Evolutionary conservation across 2,888 invertebrate species (phyloP), one percentile per base, ranked within the genome.

Genomic region (Drosophila acutilabella): DNA sequence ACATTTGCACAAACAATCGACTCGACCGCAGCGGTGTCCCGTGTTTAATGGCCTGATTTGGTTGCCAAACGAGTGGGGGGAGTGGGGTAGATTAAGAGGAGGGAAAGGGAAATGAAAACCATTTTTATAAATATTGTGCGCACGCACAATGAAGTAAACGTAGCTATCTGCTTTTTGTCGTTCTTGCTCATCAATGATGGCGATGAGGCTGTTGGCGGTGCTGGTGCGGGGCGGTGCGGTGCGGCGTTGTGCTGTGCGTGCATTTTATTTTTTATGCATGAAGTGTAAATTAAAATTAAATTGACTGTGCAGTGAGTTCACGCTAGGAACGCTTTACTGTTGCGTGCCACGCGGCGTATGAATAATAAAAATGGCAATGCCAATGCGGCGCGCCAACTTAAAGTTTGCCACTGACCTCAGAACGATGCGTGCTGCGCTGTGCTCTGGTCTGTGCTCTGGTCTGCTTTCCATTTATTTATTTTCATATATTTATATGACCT

Each of bases 241-340:
- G 47, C 20, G 13, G 36, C 45, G 13, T 2, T 4, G 44, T 41
- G 54, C 54, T 51, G 51, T 59, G 72, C 48, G 60, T 71, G 79
- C 62, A 79, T 71, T 71, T 80, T 66, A 81, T 83, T 81, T 72
- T 84, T 81, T 87, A 85, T 85, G 80, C 74, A 83, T 85, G 75
- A 71, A 71, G 73, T 78, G 75, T 59, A 85, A 88, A 84, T 88
- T 80, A 80, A 88, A 85, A 80, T 85, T 84, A 85, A 83, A 88
- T 84, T 82, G 83, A 78, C 65, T 84, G 83, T 65, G 70, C 66
- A 52, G 30, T 30, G 57, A 56, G 61, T 53, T 38, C 41, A 48
- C 62, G 59, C 62, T 58, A 78, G 76, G 56, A 45, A 6, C 47
- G 45, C 41, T 60, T 40, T 52, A 18, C 67, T 20, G 45, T 54